Percentiles rank a stretch among this genome's conserved stretches.
Evolutionary conservation across 2,797 vertebrate genomes (phyloP).

Genomic region (Ciconia nigra): DNA sequence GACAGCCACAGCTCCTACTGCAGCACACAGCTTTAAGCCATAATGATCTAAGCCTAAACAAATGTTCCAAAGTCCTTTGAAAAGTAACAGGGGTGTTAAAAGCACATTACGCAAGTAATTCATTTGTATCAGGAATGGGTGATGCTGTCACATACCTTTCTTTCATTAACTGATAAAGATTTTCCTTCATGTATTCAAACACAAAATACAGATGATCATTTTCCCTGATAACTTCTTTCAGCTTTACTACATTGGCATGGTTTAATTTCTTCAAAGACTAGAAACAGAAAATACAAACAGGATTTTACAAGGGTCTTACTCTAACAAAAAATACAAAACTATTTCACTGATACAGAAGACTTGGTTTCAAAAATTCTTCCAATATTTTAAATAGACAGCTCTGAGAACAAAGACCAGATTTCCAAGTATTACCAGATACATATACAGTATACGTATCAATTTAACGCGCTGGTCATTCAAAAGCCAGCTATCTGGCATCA

Average conservation of each 20-base stretch:
- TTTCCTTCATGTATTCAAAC: conserved; percentile 86
- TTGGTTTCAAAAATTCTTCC: background rate
- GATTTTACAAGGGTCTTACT: background rate
- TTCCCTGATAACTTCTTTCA: conserved; percentile 85
- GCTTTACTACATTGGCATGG: conserved; percentile 82
- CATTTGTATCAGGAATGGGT: background rate
- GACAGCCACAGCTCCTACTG: background rate
- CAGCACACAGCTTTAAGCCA: background rate
- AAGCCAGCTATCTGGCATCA: background rate
- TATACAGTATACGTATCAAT: background rate
- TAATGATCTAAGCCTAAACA: background rate
- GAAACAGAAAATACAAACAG: conserved; percentile 36
- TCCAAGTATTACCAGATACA: background rate
- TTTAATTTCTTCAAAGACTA: conserved; percentile 84
- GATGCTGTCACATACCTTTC: conserved; percentile 74
- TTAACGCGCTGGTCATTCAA: background rate
- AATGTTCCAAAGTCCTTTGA: background rate
- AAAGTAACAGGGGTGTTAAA: background rate
- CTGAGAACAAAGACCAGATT: background rate
- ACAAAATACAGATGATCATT: conserved; percentile 84
- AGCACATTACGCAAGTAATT: background rate
- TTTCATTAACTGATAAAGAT: conserved; percentile 85
- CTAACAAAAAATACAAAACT: background rate
- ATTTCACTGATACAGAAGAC: background rate
- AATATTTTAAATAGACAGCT: background rate